phyloP scores from a whole-genome alignment of 1,140 invertebrate species.

The Gonatopus flavifemur region DNA sequence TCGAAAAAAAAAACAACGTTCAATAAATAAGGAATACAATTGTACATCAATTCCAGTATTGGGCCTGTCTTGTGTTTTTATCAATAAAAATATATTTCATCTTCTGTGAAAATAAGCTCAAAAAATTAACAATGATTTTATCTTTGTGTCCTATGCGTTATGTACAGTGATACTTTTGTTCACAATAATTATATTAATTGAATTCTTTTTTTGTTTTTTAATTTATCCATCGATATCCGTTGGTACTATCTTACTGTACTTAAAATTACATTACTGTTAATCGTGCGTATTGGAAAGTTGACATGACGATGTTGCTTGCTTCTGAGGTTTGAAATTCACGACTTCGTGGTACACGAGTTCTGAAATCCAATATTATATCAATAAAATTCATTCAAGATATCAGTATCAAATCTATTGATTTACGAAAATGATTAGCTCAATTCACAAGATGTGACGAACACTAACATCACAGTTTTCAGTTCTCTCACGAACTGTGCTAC shows the following conservation, averaged over 20 bases:
- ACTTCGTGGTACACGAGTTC: slow-evolving; percentile 79
- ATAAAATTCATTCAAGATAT: slow-evolving; percentile 10
- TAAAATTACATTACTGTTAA: slow-evolving; percentile 25
- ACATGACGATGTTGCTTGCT: slow-evolving; percentile 56
- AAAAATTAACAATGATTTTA: slow-evolving; percentile 20
- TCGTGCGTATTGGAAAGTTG: slow-evolving; percentile 11
- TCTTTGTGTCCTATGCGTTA: slow-evolving; percentile 29
- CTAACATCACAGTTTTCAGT: too few relatives aligned
- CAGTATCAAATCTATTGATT: slow-evolving; percentile 1
- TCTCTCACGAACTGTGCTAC: too few relatives aligned
- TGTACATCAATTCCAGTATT: too few relatives aligned
- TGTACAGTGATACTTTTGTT: slow-evolving; percentile 30
- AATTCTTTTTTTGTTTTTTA: slow-evolving; percentile 4
- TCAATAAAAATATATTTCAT: slow-evolving; percentile 36
- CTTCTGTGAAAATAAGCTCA: slow-evolving; percentile 20
- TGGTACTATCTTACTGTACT: slow-evolving; percentile 31
- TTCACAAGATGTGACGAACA: too few relatives aligned
- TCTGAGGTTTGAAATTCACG: slow-evolving; percentile 71
- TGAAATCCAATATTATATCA: slow-evolving; percentile 56
- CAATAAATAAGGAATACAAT: too few relatives aligned
- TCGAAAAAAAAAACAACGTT: neutral
- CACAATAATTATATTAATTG: slow-evolving; percentile 13
- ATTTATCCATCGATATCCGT: slow-evolving; percentile 8
- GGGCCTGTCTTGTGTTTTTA: slow-evolving; percentile 1
- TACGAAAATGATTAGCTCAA: too few relatives aligned